Conservation (phyloP, 2,113 vertebrate genomes). For the Connochaetes taurinus region DNA sequence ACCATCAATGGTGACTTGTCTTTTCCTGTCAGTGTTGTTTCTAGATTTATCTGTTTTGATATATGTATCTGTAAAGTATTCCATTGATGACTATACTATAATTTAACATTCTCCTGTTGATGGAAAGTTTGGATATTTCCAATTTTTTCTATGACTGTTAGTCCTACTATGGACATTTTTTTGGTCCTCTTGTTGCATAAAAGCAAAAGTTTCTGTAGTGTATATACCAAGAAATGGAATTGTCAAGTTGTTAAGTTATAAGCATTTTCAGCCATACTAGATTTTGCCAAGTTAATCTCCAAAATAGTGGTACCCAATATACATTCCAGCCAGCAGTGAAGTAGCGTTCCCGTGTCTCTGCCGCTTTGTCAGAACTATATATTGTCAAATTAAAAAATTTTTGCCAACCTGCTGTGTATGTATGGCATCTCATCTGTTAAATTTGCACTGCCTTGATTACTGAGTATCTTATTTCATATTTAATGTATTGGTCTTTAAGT, state of each 20-base stretch:
- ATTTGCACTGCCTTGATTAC: background rate
- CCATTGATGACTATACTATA: background rate
- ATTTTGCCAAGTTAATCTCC: background rate
- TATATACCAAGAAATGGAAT: background rate
- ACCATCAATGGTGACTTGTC: background rate
- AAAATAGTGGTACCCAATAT: background rate
- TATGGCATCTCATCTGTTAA: background rate
- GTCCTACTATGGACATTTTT: background rate
- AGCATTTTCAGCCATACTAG: background rate
- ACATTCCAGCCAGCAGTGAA: background rate
- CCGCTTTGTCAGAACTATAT: background rate
- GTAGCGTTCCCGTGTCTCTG: background rate
- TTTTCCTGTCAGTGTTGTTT: background rate
- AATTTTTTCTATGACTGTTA: background rate
- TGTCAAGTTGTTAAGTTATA: background rate
- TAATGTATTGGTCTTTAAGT: conserved; percentile 3
- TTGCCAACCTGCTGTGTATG: background rate
- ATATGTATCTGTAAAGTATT: background rate
- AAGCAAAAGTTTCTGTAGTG: background rate
- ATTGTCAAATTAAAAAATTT: background rate
- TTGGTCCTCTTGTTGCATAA: background rate
- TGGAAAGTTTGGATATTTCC: background rate
- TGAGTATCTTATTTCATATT: background rate
- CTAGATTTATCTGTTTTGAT: background rate
- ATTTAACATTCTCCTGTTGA: background rate